These are phyloP conservation scores for Antigone vipio DNA, from an alignment of 2,113 vertebrate species.

Conservation along the genomic window DNA sequence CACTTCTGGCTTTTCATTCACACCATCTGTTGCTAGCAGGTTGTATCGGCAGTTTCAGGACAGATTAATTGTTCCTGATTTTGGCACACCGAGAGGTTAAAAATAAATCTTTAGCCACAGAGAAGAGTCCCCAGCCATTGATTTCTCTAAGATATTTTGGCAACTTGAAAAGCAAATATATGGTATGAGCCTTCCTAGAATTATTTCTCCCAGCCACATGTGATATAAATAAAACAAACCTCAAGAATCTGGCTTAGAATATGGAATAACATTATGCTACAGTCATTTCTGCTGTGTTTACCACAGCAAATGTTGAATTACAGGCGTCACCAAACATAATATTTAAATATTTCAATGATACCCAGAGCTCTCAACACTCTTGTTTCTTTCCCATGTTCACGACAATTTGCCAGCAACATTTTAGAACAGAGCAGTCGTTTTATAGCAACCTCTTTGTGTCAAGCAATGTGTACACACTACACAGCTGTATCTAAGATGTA, in stretches of 20 bases:
- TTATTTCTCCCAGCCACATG: slow-evolving; percentile 36
- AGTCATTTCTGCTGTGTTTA: slow-evolving; percentile 40
- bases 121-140: neutral
- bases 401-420: neutral
- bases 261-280: slow-evolving; percentile 45
- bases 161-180: slow-evolving; percentile 31
- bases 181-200: slow-evolving; percentile 11
- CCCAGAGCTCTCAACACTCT: slow-evolving; percentile 11
- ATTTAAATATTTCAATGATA: slow-evolving; percentile 52
- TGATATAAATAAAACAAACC: slow-evolving; percentile 58
- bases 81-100: slow-evolving; percentile 41
- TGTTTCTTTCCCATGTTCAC: slow-evolving; percentile 17
- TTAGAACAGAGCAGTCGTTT: neutral
- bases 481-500: neutral
- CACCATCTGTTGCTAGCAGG: slow-evolving; percentile 67
- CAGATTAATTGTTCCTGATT: slow-evolving; percentile 53
- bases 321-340: neutral
- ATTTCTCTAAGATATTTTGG: slow-evolving; percentile 38
- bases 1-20: slow-evolving; percentile 49
- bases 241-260: slow-evolving; percentile 60
- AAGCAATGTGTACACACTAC: neutral
- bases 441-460: neutral
- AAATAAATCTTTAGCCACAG: slow-evolving; percentile 1
- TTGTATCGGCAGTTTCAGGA: slow-evolving; percentile 55
- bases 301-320: slow-evolving; percentile 47